Evolutionary conservation across 2,888 invertebrate genomes (phyloP), one percentile per base, ranked within the genome.

Genomic region (Pseudanteris insignis): DNA sequence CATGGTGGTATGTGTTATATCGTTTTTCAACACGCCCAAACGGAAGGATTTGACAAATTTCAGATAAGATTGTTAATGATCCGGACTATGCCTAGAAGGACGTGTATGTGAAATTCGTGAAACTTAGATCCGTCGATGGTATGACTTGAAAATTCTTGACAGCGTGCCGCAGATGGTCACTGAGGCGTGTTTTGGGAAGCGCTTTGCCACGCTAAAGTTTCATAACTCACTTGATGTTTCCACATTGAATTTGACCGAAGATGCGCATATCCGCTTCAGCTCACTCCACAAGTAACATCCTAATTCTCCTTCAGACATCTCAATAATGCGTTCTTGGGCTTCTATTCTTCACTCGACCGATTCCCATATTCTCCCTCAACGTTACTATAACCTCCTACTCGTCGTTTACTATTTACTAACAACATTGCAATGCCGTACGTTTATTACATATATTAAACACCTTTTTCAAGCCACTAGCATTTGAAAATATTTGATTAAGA

Each of bases 221-320:
- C 61, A 59, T 59, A 64, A 63, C 61, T 61, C 65, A 57, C 59
- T 63, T 53, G 54, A 62, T 51, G 62, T 59, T 64, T 58, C 55
- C 59, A 51, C 53, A 57, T 57, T 37, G 63, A 47, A 53, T 58
- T 58, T 50, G 60, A 54, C 50, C 57, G 37, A 58, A 18, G 62
- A 51, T 62, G 51, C 30, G 47, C 43, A 64, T 62, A 62, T 64
- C 47, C 58, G 13, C 58, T 55, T 58, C 55, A 54, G 54, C 50
- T 47, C 61, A 53, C 55, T 40, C 60, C 37, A 65, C 55, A 50
- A 40, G 55, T 48, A 44, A 67, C 65, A 66, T 64, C 68, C 71
- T 72, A 75, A 73, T 72, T 73, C 72, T 68, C 68, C 68, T 57
- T 60, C 68, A 70, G 74, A 75, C 70, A 74, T 76, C 74, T 76